Evolutionary conservation across 2,797 vertebrate genomes (phyloP).

Genomic region (Crypturellus tataupa): DNA sequence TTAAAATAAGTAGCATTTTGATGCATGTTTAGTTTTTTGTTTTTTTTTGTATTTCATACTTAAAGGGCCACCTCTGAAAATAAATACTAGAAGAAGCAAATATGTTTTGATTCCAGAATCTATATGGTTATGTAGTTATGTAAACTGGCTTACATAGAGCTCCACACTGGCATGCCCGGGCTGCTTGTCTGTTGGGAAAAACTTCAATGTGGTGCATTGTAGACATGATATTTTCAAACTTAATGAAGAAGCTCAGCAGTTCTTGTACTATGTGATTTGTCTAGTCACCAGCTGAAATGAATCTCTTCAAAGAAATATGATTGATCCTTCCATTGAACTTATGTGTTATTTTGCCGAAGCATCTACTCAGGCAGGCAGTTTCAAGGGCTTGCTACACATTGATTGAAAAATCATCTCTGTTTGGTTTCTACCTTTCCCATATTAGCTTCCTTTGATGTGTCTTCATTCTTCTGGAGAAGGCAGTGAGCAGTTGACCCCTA

Average conservation of each 20-base stretch:
- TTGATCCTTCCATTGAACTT: neutral
- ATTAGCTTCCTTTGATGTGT: neutral
- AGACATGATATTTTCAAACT: neutral
- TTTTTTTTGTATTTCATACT: neutral
- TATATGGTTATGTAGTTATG: neutral
- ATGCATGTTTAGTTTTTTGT: neutral
- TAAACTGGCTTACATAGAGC: neutral
- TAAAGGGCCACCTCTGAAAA: neutral
- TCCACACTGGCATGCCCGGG: neutral
- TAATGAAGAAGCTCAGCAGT: neutral
- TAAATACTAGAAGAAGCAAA: neutral
- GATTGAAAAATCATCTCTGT: neutral
- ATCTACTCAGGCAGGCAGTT: neutral
- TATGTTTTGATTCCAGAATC: neutral
- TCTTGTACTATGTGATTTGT: neutral
- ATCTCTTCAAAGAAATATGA: neutral
- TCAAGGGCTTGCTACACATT: neutral
- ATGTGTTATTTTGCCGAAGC: neutral
- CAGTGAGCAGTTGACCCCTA: neutral
- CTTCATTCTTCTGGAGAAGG: neutral
- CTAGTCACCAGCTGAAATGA: neutral
- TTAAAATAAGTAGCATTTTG: neutral
- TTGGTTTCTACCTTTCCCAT: neutral
- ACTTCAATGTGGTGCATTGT: neutral
- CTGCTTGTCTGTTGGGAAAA: neutral